Evolutionary conservation across 2,797 vertebrate genomes (phyloP), one percentile per base, ranked within the genome.

Genomic region (Dromococcyx pavoninus): DNA sequence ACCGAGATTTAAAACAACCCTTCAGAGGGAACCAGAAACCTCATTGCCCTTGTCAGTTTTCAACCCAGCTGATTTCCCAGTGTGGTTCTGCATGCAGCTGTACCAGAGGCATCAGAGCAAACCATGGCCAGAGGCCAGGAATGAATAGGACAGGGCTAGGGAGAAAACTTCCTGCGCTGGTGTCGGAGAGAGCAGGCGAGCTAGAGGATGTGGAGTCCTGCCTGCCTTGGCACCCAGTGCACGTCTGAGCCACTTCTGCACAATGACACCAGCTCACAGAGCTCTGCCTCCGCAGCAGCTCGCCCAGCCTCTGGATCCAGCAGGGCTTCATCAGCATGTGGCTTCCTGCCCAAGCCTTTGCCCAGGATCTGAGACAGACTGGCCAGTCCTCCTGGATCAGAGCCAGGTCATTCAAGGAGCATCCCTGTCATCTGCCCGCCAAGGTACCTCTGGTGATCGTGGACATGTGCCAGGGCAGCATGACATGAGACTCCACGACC

Each of bases 161-260:
- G 32, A 79, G 17, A 83, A 86, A 79, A 48, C 19, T 48, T 69
- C 46, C 32, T 37, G 8, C 0, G 0, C 25, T 28, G 46, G 30
- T 0, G 0, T 32, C 57, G 83, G 54, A 79, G 67, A 50, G 44
- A 79, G 64, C 24, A 12, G 69, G 51, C 0, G 0, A 75, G 50
- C 39, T 0, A 0, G 62, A 66, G 33, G 57, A 27, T 50, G 21
- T 41, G 35, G 53, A 88, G 17, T 13, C 27, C 10, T 2, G 64
- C 64, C 58, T 79, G 60, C 33, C 51, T 25, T 86, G 83, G 58
- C 65, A 86, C 64, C 43, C 18, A 7, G 13, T 7, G 21, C 11
- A 1, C 5, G 51, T 22, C 88, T 51, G 44, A 54, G 89, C 72
- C 64, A 50, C 76, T 72, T 83, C 81, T 7, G 8, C 53, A 17